phyloP scores from a whole-genome alignment of 1,140 invertebrate species.

The Trypoxylus dichotomus region DNA sequence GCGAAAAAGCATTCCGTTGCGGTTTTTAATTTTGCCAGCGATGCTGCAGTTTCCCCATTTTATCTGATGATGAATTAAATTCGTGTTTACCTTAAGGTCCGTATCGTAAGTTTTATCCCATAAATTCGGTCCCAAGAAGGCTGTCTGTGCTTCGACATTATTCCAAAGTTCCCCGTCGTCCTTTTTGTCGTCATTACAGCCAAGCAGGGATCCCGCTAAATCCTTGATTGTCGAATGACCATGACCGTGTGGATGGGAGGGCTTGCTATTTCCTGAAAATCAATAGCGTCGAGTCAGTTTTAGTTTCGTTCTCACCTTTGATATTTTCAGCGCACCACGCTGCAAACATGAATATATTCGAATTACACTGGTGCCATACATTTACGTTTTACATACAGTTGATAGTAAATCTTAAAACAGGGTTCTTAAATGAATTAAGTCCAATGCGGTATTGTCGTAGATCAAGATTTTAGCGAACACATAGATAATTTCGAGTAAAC shows the following conservation, averaged over 20 bases:
- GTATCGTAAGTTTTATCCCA: conserved; percentile 94
- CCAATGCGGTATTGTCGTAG: no score
- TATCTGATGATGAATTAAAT: neutral
- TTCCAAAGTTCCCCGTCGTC: conserved; percentile 82
- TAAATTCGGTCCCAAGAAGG: conserved; percentile 90
- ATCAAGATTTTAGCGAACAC: no score
- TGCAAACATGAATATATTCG: neutral
- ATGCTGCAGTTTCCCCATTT: neutral
- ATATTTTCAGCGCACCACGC: neutral
- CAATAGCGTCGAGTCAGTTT: conserved; percentile 16
- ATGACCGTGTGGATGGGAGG: conserved; percentile 51
- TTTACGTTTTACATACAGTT: neutral
- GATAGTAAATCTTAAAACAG: no score
- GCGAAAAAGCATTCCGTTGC: no score
- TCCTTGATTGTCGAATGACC: conserved; percentile 52
- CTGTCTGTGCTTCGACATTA: conserved; percentile 84
- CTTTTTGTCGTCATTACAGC: conserved; percentile 74
- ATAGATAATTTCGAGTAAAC: no score
- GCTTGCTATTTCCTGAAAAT: conserved; percentile 52
- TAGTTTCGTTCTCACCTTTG: neutral
- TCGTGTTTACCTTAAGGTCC: conserved; percentile 82
- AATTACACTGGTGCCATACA: neutral
- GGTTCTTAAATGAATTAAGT: no score
- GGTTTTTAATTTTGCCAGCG: no score
- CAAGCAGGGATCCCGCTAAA: conserved; percentile 49